Percentiles rank a stretch among this genome's conserved stretches.
These are phyloP conservation scores for Cryptoprocta ferox DNA, from an alignment of 2,797 vertebrate genomes.

Conservation along the genomic window DNA sequence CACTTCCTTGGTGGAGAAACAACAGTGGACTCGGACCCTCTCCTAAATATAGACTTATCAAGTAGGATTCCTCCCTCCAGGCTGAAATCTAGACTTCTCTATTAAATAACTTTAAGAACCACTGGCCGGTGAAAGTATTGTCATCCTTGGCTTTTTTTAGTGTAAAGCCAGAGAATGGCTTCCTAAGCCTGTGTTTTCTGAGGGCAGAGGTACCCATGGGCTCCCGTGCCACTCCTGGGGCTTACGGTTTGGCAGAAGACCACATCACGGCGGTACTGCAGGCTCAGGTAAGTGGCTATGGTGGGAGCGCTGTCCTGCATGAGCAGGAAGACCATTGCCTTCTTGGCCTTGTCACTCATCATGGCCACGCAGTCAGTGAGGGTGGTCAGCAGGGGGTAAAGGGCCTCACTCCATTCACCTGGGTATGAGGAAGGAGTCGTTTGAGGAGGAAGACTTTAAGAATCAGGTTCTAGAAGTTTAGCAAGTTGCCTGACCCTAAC, in stretches of 20 bases:
- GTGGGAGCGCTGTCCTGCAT: conserved; percentile 99
- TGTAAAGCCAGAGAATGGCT: neutral
- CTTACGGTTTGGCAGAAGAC: conserved; percentile 99
- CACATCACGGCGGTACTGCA: conserved; percentile 98
- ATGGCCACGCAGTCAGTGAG: conserved; percentile 96
- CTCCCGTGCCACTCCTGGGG: neutral
- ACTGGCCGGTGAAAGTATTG: neutral
- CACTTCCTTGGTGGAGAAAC: neutral
- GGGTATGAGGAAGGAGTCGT: neutral
- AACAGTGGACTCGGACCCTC: neutral
- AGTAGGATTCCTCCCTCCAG: rapidly evolving
- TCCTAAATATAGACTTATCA: too few species aligned
- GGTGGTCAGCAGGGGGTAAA: conserved; percentile 96
- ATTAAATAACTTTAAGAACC: neutral
- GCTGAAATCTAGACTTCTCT: neutral
- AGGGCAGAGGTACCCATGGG: rapidly evolving
- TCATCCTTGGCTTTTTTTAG: neutral
- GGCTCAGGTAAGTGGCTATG: conserved; percentile 94
- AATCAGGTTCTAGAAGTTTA: neutral
- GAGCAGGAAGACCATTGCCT: conserved; percentile 98
- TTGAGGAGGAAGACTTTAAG: conserved; percentile 21
- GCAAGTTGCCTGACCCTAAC: neutral
- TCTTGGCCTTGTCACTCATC: conserved; percentile 99
- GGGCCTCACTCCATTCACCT: conserved; percentile 98
- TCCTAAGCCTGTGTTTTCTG: neutral